Percentiles rank a stretch among this genome's conserved stretches.
Conservation (phyloP, 2,888 invertebrate species). For the Tigriopus californicus region DNA sequence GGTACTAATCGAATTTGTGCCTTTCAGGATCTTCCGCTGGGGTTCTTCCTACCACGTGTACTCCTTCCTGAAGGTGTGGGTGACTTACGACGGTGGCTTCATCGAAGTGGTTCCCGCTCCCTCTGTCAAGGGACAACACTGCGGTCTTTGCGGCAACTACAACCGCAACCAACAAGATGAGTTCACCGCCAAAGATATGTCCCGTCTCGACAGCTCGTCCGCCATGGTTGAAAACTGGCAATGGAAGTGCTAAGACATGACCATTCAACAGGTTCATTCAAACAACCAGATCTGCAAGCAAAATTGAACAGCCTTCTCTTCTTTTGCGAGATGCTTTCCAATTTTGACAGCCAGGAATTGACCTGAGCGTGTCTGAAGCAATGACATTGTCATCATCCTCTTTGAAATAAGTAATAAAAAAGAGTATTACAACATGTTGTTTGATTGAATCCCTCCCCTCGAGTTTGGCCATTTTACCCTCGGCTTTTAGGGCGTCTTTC, state of each 20-base stretch:
- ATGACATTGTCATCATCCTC: too few species aligned
- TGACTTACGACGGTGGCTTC: not conserved
- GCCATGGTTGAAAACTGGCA: slow-evolving; percentile 7
- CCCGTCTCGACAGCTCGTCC: not conserved
- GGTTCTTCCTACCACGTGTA: slow-evolving; percentile 1
- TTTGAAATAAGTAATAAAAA: too few species aligned
- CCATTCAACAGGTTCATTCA: too few species aligned
- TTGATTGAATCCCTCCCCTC: too few species aligned
- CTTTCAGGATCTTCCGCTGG: slow-evolving; percentile 10
- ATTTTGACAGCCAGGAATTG: too few species aligned
- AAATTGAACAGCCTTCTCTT: too few species aligned
- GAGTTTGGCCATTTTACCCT: too few species aligned
- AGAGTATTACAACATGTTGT: too few species aligned
- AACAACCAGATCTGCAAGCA: too few species aligned
- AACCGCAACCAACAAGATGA: slow-evolving; percentile 12
- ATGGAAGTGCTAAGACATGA: slow-evolving; percentile 7
- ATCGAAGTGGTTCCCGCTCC: slow-evolving; percentile 9
- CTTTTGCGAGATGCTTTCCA: too few species aligned
- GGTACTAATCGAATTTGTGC: not conserved
- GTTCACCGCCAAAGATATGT: not conserved
- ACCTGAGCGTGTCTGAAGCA: too few species aligned
- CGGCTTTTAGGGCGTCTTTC: too few species aligned
- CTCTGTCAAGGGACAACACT: slow-evolving; percentile 7
- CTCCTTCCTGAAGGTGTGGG: slow-evolving; percentile 11
- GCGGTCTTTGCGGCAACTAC: slow-evolving; percentile 15